These are phyloP conservation scores for Lutjanus argentimaculatus DNA, from an alignment of 2,797 vertebrate species.

Conservation along the genomic window DNA sequence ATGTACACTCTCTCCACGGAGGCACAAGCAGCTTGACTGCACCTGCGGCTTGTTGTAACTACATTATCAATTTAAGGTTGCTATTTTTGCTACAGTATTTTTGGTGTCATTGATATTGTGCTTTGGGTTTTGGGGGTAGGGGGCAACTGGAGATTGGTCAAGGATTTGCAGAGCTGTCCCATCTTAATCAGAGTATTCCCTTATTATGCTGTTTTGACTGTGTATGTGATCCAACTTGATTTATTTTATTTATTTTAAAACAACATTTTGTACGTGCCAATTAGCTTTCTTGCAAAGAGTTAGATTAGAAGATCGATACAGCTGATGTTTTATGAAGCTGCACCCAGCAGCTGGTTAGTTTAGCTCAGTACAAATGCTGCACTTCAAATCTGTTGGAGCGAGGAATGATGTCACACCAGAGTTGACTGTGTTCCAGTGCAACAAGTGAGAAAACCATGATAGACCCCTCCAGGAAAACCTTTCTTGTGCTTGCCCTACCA, in stretches of 20 bases:
- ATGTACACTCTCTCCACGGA: constrained; percentile 56
- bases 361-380: no score
- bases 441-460: no score
- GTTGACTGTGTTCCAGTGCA: no score
- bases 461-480: no score
- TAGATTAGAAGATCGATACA: neutral
- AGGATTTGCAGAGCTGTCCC: constrained; percentile 52
- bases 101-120: constrained; percentile 74
- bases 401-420: no score
- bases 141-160: constrained; percentile 13
- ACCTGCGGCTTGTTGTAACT: constrained; percentile 70
- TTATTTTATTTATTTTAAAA: constrained; percentile 27
- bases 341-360: no score
- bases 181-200: constrained; percentile 42
- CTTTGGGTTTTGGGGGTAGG: constrained; percentile 32
- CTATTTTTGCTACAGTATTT: constrained; percentile 81
- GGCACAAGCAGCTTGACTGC: constrained; percentile 64
- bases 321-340: no score
- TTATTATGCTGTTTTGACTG: constrained; percentile 37
- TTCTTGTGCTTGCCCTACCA: no score
- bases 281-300: neutral
- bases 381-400: no score
- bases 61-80: constrained; percentile 54
- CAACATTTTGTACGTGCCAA: neutral
- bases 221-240: constrained; percentile 25